Evolutionary conservation across 2,888 invertebrate genomes (phyloP).

Genomic region (Exephanes ischioxanthus): DNA sequence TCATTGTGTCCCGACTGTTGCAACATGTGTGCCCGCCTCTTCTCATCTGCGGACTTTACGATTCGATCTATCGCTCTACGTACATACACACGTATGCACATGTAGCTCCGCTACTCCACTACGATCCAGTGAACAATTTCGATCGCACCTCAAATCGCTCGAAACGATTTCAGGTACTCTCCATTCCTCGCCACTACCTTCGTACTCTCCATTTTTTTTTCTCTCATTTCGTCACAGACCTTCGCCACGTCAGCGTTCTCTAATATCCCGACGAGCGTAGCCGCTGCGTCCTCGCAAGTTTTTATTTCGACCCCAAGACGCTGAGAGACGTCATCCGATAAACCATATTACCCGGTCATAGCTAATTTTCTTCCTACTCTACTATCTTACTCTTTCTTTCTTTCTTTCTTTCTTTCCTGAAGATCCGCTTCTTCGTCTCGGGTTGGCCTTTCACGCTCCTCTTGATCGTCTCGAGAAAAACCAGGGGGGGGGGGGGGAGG

Average conservation of each 20-base stretch:
- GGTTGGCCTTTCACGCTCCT: conserved; percentile 68
- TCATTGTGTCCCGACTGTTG: conserved; percentile 77
- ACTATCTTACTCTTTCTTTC: conserved; percentile 57
- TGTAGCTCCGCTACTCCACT: conserved; percentile 50
- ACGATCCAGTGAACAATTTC: conserved; percentile 61
- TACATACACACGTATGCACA: conserved; percentile 21
- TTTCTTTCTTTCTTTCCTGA: conserved; percentile 50
- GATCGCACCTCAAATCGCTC: conserved; percentile 56
- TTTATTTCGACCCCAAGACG: conserved; percentile 44
- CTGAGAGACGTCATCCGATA: conserved; percentile 72
- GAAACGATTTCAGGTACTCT: conserved; percentile 54
- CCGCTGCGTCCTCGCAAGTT: conserved; percentile 46
- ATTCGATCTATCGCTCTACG: conserved; percentile 52
- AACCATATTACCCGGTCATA: conserved; percentile 79
- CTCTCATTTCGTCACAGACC: conserved; percentile 34
- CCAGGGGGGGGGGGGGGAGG: neutral
- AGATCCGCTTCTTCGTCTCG: conserved; percentile 59
- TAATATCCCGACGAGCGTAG: conserved; percentile 54
- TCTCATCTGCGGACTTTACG: conserved; percentile 63
- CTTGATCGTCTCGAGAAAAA: conserved; percentile 60
- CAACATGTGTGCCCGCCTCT: conserved; percentile 79
- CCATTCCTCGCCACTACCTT: conserved; percentile 40
- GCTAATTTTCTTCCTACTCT: conserved; percentile 77
- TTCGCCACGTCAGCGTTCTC: conserved; percentile 59
- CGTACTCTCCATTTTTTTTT: conserved; percentile 15